Evolutionary conservation across 2,797 vertebrate genomes (phyloP).

Genomic region (Pseudotriccus pelzelni): DNA sequence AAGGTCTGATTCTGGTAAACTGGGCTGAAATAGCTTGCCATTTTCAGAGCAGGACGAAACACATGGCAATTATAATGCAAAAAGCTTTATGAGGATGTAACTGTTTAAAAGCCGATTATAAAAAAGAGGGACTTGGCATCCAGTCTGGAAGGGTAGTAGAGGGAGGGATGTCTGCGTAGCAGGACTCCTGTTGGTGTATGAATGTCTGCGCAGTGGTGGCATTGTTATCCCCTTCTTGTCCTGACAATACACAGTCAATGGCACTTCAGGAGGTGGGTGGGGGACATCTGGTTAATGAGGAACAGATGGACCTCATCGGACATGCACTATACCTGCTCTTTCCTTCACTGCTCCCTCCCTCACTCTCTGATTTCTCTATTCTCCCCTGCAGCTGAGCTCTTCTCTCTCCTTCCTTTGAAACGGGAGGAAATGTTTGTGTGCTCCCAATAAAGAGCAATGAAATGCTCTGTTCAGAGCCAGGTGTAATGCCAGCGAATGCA

Average conservation of each 20-base stretch:
- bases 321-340: slow-evolving; percentile 41
- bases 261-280: slow-evolving; percentile 69
- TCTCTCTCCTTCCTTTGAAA: slow-evolving; percentile 32
- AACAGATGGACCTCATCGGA: slow-evolving; percentile 68
- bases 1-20: slow-evolving; percentile 1
- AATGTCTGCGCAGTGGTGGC: slow-evolving; percentile 56
- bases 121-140: slow-evolving; percentile 51
- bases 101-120: slow-evolving; percentile 67
- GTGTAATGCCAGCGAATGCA: background rate
- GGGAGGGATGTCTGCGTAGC: slow-evolving; percentile 54
- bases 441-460: background rate
- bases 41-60: slow-evolving; percentile 53
- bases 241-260: slow-evolving; percentile 62
- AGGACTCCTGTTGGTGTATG: slow-evolving; percentile 56
- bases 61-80: slow-evolving; percentile 50
- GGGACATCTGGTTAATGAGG: slow-evolving; percentile 71
- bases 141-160: slow-evolving; percentile 28
- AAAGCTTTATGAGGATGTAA: slow-evolving; percentile 57
- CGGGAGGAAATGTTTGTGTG: background rate
- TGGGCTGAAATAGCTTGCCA: slow-evolving; percentile 20
- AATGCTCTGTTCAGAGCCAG: background rate
- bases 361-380: slow-evolving; percentile 10
- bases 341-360: background rate
- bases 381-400: slow-evolving; percentile 25
- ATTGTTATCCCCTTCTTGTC: slow-evolving; percentile 58